These are phyloP conservation scores for Tympanuchus pallidicinctus DNA, from an alignment of 2,113 vertebrate species.

Conservation along the genomic window DNA sequence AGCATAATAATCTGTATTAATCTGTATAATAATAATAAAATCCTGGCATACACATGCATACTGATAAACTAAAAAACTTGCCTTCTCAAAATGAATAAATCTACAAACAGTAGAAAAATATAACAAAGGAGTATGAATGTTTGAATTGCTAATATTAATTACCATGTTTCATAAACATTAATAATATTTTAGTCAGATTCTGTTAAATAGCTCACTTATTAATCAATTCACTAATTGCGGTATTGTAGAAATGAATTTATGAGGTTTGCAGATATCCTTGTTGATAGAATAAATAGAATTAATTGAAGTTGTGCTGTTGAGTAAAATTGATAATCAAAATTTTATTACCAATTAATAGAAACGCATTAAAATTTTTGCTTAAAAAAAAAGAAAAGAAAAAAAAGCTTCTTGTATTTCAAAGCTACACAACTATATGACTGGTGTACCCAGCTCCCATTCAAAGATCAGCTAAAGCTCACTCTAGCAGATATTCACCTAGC, in stretches of 20 bases:
- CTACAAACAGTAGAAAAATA: background rate
- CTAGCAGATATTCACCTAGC: slow-evolving; percentile 38
- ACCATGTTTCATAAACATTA: background rate
- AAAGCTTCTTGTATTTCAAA: background rate
- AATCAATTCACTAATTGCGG: background rate
- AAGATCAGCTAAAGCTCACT: background rate
- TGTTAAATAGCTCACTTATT: background rate
- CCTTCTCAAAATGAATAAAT: background rate
- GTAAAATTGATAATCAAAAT: background rate
- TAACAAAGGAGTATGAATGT: background rate
- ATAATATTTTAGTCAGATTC: background rate
- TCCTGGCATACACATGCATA: background rate
- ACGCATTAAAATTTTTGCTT: background rate
- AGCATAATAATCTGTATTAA: background rate
- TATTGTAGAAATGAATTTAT: background rate
- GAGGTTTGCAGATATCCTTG: background rate
- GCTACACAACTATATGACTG: background rate
- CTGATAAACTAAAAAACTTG: background rate
- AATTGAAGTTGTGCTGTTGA: background rate
- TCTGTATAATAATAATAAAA: background rate
- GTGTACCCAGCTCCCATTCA: background rate
- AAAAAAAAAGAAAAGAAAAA: background rate
- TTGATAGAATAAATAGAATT: background rate
- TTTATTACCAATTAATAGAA: background rate
- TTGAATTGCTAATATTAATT: background rate